Base-by-base conservation (phyloP, 1,140 invertebrate species). In the Probaryconus sp. region DNA sequence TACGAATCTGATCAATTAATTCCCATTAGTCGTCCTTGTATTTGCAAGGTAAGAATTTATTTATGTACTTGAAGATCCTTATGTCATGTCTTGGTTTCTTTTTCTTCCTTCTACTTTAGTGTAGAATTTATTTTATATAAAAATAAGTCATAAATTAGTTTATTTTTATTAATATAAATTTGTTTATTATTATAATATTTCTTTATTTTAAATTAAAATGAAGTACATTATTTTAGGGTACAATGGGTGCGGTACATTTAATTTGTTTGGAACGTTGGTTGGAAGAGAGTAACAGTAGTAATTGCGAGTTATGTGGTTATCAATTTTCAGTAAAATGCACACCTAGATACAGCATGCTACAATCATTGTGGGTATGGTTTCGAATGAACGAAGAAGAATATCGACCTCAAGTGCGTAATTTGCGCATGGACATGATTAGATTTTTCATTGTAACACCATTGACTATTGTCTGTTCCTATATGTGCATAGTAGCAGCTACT, bases 181-280 rank as follows among this genome's bases (percentile, higher is more conserved):
- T 18, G 33, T 7, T 24, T 28, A 5, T 61, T 20, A n/a, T n/a
- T n/a, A n/a, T n/a, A n/a, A n/a, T n/a, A n/a, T n/a, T n/a, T n/a
- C n/a, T n/a, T n/a, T n/a, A n/a, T n/a, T n/a, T n/a, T n/a, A n/a
- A n/a, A n/a, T n/a, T n/a, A n/a, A n/a, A n/a, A n/a, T 13, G 18
- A 45, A 48, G 10, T 20, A 43, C 13, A 38, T 24, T 7, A 61
- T 58, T 58, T 70, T 28, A 60, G 84, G 90, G 90, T 18, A 87
- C 89, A 14, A 89, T 91, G 75, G 89, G 89, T 2, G 78, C 87
- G 10, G 83, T 91, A 7, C 90, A 91, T 78, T 75, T 86, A 6
- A 79, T 78, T 9, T 91, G 90, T 67, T 75, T 91, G 18, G 90
- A 91, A 74, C 83, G 82, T 24, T 91, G 90, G 90, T 72, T 91